Conservation (phyloP, 2,113 vertebrate species). For the Chinchilla lanigera region DNA sequence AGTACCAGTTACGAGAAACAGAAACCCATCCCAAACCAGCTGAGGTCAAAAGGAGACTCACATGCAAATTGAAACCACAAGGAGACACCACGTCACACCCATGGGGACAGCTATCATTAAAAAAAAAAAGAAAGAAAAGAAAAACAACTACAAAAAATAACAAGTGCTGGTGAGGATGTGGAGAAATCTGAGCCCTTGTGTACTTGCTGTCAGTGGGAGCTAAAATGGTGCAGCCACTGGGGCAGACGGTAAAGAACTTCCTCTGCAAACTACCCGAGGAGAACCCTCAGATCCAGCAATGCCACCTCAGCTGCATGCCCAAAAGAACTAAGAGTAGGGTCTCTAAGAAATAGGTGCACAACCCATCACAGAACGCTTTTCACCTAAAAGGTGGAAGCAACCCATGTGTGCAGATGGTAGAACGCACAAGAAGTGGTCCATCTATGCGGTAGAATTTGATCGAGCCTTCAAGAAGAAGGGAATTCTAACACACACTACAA, state of each 20-base stretch:
- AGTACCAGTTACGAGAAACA: neutral
- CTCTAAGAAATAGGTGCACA: neutral
- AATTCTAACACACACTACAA: rapidly evolving
- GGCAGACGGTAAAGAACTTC: neutral
- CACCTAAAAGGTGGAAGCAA: neutral
- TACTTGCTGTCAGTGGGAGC: rapidly evolving
- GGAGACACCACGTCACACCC: neutral
- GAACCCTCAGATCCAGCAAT: rapidly evolving
- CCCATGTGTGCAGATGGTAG: rapidly evolving
- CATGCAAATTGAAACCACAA: neutral
- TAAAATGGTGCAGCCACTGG: too few species aligned
- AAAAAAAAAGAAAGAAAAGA: neutral
- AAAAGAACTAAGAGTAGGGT: neutral
- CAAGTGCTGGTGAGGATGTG: neutral
- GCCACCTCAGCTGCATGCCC: neutral
- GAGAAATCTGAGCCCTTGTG: neutral
- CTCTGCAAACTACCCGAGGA: neutral
- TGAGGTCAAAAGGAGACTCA: neutral
- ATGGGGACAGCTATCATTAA: neutral
- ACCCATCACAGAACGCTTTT: rapidly evolving
- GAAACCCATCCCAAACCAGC: neutral
- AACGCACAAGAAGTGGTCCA: rapidly evolving
- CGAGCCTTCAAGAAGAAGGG: neutral
- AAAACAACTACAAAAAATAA: neutral
- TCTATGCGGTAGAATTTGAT: rapidly evolving